phyloP scores from a whole-genome alignment of 2,797 vertebrate species.

The Notoglanidium macrostoma region DNA sequence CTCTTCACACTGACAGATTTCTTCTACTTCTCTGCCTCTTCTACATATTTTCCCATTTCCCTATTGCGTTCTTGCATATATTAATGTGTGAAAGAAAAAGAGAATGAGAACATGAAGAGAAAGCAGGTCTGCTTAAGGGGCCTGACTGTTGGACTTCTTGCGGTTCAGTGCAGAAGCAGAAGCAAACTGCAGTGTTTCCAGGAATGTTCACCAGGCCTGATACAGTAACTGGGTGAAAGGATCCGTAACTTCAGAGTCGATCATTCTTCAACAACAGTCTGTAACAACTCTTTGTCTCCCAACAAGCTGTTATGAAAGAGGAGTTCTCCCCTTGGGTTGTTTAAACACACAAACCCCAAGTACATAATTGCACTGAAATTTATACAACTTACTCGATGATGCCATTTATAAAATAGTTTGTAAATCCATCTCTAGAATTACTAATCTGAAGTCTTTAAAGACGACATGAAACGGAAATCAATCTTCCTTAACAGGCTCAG shows the following conservation, averaged over 20 bases:
- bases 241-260: neutral
- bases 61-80: conserved; percentile 1
- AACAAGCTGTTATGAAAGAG: neutral
- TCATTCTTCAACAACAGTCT: neutral
- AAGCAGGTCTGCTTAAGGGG: neutral
- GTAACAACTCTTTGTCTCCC: neutral
- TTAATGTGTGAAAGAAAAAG: conserved; percentile 4
- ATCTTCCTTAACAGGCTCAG: no score
- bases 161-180: neutral
- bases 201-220: neutral
- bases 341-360: neutral
- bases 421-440: neutral
- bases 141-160: neutral
- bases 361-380: neutral
- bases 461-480: neutral
- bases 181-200: neutral
- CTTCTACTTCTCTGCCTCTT: neutral
- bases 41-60: conserved; percentile 15
- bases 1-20: conserved; percentile 21
- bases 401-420: neutral
- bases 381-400: neutral
- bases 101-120: neutral
- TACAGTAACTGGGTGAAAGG: neutral
- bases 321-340: neutral
- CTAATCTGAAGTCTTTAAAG: neutral